Conservation (phyloP, 2,113 vertebrate genomes). For the Falcunculus frontatus region DNA sequence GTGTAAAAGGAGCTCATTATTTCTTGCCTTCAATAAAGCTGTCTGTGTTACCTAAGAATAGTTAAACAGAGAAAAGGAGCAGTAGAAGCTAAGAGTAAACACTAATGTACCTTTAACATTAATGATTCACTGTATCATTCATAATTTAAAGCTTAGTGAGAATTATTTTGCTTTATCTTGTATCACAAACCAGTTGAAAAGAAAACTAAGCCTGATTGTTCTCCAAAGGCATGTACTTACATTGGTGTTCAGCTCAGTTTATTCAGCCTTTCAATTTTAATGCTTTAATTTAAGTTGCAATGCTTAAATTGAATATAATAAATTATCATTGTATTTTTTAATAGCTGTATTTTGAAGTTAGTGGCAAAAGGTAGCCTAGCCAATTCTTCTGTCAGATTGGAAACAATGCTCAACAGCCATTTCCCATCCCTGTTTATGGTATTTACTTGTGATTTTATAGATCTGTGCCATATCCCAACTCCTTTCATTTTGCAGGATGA, state of each 20-base stretch:
- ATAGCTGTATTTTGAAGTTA: not conserved
- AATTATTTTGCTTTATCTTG: slow-evolving; percentile 44
- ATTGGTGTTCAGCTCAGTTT: not conserved
- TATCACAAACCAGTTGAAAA: not conserved
- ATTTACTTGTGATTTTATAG: not conserved
- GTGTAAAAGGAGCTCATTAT: not conserved
- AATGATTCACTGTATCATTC: slow-evolving; percentile 27
- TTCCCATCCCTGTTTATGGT: not conserved
- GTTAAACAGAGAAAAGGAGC: not conserved
- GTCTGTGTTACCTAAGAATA: not conserved
- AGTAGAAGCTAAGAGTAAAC: not conserved
- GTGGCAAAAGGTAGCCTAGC: not conserved
- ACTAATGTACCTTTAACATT: not conserved
- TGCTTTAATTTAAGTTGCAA: not conserved
- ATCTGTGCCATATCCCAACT: not conserved
- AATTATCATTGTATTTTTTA: not conserved
- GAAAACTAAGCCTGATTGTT: not conserved
- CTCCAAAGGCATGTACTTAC: not conserved
- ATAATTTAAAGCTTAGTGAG: slow-evolving; percentile 17
- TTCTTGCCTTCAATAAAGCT: not conserved
- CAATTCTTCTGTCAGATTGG: not conserved
- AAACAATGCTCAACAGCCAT: not conserved
- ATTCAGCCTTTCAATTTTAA: not conserved
- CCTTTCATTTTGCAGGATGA: not conserved
- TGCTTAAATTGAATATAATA: not conserved